Conservation (phyloP, 2,797 vertebrate genomes). For the Falco peregrinus region DNA sequence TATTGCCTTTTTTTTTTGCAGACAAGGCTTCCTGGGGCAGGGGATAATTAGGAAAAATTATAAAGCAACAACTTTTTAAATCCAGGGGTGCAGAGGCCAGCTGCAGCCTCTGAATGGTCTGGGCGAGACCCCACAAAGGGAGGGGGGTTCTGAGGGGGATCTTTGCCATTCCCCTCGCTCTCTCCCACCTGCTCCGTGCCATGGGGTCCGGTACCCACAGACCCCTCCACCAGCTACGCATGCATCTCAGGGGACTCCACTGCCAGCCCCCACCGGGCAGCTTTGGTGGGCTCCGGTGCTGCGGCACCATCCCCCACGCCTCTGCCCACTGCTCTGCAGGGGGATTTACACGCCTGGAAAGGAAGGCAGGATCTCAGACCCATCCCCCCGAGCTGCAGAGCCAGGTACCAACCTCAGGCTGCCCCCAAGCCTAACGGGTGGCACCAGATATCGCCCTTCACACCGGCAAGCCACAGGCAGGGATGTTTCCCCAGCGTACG, state of each 20-base stretch:
- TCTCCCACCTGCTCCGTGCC: neutral
- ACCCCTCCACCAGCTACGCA: accelerated
- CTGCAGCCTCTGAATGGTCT: neutral
- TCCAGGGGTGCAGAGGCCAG: neutral
- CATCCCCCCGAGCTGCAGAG: neutral
- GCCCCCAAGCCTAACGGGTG: neutral
- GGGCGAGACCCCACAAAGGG: no score
- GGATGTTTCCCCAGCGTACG: accelerated
- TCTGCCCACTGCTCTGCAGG: neutral
- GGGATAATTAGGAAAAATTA: neutral
- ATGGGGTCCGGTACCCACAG: accelerated
- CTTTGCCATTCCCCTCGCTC: neutral
- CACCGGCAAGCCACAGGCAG: neutral
- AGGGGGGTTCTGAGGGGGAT: accelerated
- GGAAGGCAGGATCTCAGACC: neutral
- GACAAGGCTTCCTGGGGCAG: neutral
- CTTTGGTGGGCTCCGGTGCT: neutral
- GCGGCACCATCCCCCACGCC: accelerated
- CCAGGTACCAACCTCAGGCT: neutral
- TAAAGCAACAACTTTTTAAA: neutral
- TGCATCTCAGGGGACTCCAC: no score
- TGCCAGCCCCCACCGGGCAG: neutral
- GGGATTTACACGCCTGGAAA: neutral
- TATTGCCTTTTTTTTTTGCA: neutral
- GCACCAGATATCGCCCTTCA: neutral